Conservation (phyloP, 2,888 invertebrate species). For the Spodoptera exigua region DNA sequence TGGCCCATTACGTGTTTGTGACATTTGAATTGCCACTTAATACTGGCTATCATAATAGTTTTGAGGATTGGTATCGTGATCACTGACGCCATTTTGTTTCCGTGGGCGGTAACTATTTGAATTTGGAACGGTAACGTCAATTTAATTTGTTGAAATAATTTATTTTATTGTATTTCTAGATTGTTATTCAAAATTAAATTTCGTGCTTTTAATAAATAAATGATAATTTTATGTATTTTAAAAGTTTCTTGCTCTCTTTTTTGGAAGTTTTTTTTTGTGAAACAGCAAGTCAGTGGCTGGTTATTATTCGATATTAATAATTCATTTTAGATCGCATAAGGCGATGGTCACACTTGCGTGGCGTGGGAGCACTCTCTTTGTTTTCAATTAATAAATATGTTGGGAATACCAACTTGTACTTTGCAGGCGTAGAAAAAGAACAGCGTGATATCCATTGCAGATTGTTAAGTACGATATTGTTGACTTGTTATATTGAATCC, state of each 20-base stretch:
- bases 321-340: constrained; percentile 60
- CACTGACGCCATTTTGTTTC: constrained; percentile 27
- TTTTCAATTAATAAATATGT: constrained; percentile 59
- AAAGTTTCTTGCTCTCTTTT: background rate
- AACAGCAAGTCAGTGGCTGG: constrained; percentile 24
- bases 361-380: constrained; percentile 70
- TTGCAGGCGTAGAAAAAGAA: fast-evolving
- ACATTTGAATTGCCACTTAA: constrained; percentile 39
- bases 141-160: constrained; percentile 2
- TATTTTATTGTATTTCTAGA: constrained; percentile 4
- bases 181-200: constrained; percentile 22
- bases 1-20: constrained; percentile 31
- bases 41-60: constrained; percentile 28
- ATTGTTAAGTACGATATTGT: background rate
- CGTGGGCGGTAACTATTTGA: constrained; percentile 30
- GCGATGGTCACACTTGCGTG: constrained; percentile 73
- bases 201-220: constrained; percentile 1
- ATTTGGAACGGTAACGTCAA: constrained; percentile 10
- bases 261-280: background rate
- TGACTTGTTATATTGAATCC: background rate
- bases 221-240: background rate
- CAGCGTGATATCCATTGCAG: constrained; percentile 9
- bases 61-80: constrained; percentile 2
- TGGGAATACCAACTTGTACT: constrained; percentile 17
- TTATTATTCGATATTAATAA: constrained; percentile 37